Evolutionary conservation across 2,797 vertebrate genomes (phyloP).

Genomic region (Lacerta agilis): DNA sequence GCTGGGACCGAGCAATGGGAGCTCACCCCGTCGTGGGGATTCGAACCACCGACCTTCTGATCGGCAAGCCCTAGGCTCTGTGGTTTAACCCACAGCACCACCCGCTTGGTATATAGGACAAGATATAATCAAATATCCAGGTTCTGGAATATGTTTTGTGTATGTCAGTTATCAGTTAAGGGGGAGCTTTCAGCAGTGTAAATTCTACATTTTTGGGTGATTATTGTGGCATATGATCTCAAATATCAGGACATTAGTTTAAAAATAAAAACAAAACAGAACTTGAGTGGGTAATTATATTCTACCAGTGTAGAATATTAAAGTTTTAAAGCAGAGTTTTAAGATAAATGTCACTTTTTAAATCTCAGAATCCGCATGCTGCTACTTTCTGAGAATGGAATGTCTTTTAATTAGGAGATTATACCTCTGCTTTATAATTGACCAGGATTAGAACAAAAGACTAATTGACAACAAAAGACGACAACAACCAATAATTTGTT

Average conservation of each 20-base stretch:
- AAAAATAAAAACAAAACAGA: background rate
- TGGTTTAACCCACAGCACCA: too few species aligned
- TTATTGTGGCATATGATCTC: background rate
- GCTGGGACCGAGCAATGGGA: too few species aligned
- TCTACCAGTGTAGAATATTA: background rate
- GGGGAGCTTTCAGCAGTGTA: background rate
- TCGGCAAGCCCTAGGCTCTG: too few species aligned
- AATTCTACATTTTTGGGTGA: background rate
- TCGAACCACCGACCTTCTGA: too few species aligned
- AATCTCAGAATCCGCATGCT: background rate
- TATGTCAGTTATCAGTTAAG: background rate
- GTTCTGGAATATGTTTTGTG: background rate
- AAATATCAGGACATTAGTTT: slow-evolving; percentile 5
- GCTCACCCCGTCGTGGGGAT: too few species aligned
- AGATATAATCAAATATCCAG: background rate
- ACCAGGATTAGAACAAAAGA: background rate
- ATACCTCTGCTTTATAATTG: slow-evolving; percentile 6
- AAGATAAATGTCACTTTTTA: slow-evolving; percentile 21
- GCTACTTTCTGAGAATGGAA: background rate
- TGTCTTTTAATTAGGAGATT: slow-evolving; percentile 21
- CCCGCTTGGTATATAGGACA: background rate
- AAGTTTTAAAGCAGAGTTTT: slow-evolving; percentile 5
- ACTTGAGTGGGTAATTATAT: background rate
- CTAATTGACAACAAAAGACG: background rate
- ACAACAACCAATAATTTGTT: background rate